Evolutionary conservation across 2,888 invertebrate genomes (phyloP).

Genomic region (Nymphalis urticae): DNA sequence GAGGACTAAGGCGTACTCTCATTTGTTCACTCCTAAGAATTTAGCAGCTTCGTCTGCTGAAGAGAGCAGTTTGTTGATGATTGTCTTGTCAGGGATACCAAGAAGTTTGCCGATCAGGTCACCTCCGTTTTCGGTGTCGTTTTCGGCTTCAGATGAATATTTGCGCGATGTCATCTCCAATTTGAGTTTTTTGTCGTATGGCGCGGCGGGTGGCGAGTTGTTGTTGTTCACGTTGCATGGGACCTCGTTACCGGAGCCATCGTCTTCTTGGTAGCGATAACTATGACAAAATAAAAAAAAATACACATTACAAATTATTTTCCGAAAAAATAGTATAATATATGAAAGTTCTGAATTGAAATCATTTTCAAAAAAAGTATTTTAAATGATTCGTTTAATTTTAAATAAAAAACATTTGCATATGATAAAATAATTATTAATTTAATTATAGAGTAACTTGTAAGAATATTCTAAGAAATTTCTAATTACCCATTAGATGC

Average conservation of each 20-base stretch:
- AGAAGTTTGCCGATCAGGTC: conserved; percentile 94
- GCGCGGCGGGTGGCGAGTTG: conserved; percentile 79
- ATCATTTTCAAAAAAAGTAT: no score
- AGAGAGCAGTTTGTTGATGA: conserved; percentile 91
- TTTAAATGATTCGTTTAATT: no score
- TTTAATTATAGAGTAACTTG: background rate
- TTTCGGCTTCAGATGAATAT: conserved; percentile 75
- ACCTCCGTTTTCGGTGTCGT: conserved; percentile 81
- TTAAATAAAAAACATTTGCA: no score
- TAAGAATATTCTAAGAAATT: background rate
- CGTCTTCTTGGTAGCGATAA: conserved; percentile 73
- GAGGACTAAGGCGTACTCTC: conserved; percentile 80
- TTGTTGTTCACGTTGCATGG: conserved; percentile 79
- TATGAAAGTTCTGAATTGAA: no score
- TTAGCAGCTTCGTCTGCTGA: conserved; percentile 94
- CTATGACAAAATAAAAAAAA: conserved; percentile 45
- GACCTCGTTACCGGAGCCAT: conserved; percentile 72
- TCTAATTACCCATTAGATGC: conserved; percentile 63
- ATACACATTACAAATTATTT: background rate
- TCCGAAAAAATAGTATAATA: background rate
- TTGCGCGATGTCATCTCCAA: conserved; percentile 74
- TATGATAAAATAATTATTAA: background rate
- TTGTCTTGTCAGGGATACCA: conserved; percentile 91
- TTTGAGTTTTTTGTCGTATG: conserved; percentile 80
- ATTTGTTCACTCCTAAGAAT: conserved; percentile 90